Base-by-base conservation (phyloP, 2,797 vertebrate genomes). In the Melanotaenia nigrans region DNA sequence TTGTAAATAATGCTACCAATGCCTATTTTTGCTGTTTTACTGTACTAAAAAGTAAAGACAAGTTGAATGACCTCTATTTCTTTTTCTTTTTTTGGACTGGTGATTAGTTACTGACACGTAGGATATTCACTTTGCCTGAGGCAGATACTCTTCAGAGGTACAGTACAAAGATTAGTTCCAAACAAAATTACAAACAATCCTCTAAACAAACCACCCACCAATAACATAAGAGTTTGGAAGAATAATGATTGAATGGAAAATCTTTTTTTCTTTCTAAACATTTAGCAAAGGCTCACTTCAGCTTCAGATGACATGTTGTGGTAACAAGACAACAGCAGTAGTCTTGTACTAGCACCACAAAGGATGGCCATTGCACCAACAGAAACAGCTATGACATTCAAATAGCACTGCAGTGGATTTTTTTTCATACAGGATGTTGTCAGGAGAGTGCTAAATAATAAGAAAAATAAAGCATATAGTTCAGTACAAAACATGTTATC, bases 121-220 rank as follows among this genome's bases (percentile, higher is more conserved):
- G 25, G 75, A 77, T 73, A 54, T 81, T 71, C n/a, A 73, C 79
- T 79, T 75, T 53, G 47, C 65, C 82, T 81, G 79, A 87, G 77
- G 78, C 85, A 77, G 80, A 89, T 76, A 67, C 78, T 82, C 77
- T 87, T 87, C 74, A 81, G 63, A 67, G 22, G 87, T 90, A 92
- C 91, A 93, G 83, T 91, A 90, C 87, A 85, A 84, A 85, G 89
- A 91, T 92, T 75, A 63, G 38, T 75, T 87, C 72, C 73, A 85
- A 88, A 87, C 68, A 70, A 87, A 81, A 85, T 67, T 33, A 75
- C 70, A 74, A 65, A 81, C 66, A 72, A n/a, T 62, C 53, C 53
- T 61, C 51, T 64, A 73, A 78, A 79, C 57, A 61, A 79, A 74
- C 63, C 67, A 83, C 71, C 75, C 72, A 85, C 68, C 49, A 61